A percentile compares a stretch with the other conserved stretches of the same genome.
Evolutionary conservation across 1,140 invertebrate species (phyloP).

Genomic region (Diabrotica virgifera): DNA sequence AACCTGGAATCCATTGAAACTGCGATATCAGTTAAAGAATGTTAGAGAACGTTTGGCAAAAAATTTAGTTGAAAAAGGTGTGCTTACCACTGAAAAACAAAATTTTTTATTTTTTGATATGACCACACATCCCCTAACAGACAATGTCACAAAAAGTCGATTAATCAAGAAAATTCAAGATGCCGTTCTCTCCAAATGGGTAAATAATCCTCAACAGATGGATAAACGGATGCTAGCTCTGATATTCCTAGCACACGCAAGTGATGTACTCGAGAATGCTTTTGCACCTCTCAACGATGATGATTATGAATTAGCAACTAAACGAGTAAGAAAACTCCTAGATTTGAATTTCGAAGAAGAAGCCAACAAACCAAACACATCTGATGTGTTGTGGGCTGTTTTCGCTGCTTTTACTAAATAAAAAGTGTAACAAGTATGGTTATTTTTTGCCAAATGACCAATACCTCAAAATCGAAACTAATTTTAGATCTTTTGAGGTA

Average conservation of each 20-base stretch:
- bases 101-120: conserved; percentile 99
- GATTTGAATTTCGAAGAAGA: conserved; percentile 97
- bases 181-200: conserved; percentile 92
- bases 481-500: conserved; percentile 3
- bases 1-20: conserved; percentile 99
- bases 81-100: conserved; percentile 99
- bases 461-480: neutral
- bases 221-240: conserved; percentile 90
- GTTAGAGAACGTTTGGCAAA: conserved; percentile 98
- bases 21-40: conserved; percentile 97
- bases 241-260: conserved; percentile 94
- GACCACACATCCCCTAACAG: conserved; percentile 98
- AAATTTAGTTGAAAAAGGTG: conserved; percentile 99
- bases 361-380: conserved; percentile 79
- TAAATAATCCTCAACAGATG: conserved; percentile 97
- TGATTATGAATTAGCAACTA: conserved; percentile 98
- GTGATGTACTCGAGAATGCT: conserved; percentile 99
- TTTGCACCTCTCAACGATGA: conserved; percentile 97
- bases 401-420: conserved; percentile 98
- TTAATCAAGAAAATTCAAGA: conserved; percentile 99
- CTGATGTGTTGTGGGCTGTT: conserved; percentile 97
- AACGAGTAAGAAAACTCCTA: conserved; percentile 89
- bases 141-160: conserved; percentile 93
- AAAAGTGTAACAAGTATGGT: conserved; percentile 28
- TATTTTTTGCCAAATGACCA: neutral